Percentiles rank a stretch among this genome's conserved stretches.
phyloP scores from a whole-genome alignment of 2,888 invertebrate species.

The Epicampocera succincta region DNA sequence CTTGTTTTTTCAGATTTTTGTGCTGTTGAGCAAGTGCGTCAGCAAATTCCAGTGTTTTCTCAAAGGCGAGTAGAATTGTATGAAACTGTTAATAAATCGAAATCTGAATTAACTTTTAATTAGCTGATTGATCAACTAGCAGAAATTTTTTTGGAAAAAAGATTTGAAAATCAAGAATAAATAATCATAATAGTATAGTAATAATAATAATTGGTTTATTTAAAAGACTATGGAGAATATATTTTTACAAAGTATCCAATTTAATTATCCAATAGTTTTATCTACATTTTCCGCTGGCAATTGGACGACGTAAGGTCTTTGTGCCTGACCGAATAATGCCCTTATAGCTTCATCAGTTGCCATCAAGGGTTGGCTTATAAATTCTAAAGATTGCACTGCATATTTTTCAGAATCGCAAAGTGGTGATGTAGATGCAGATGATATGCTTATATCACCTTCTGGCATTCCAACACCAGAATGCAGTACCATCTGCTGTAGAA shows the following conservation, averaged over 20 bases:
- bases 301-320: slow-evolving; percentile 72
- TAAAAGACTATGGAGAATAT: slow-evolving; percentile 24
- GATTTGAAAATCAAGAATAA: not conserved
- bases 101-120: not conserved
- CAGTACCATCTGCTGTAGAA: slow-evolving; percentile 80
- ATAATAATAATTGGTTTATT: slow-evolving; percentile 32
- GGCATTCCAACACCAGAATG: slow-evolving; percentile 81
- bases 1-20: slow-evolving; percentile 85
- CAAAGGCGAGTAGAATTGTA: slow-evolving; percentile 91
- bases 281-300: slow-evolving; percentile 26
- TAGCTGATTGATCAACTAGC: too few species aligned
- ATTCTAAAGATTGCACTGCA: slow-evolving; percentile 78
- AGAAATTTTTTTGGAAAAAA: not conserved
- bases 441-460: slow-evolving; percentile 76
- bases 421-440: slow-evolving; percentile 76
- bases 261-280: slow-evolving; percentile 13
- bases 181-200: too few species aligned
- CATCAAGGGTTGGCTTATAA: slow-evolving; percentile 79
- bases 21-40: slow-evolving; percentile 88
- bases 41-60: slow-evolving; percentile 90
- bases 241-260: slow-evolving; percentile 6
- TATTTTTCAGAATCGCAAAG: slow-evolving; percentile 80
- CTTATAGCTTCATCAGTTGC: slow-evolving; percentile 81
- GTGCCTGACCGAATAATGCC: slow-evolving; percentile 80
- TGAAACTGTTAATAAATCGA: slow-evolving; percentile 57